Conservation (phyloP, 2,797 vertebrate genomes). For the Orientallactaga sibirica region DNA sequence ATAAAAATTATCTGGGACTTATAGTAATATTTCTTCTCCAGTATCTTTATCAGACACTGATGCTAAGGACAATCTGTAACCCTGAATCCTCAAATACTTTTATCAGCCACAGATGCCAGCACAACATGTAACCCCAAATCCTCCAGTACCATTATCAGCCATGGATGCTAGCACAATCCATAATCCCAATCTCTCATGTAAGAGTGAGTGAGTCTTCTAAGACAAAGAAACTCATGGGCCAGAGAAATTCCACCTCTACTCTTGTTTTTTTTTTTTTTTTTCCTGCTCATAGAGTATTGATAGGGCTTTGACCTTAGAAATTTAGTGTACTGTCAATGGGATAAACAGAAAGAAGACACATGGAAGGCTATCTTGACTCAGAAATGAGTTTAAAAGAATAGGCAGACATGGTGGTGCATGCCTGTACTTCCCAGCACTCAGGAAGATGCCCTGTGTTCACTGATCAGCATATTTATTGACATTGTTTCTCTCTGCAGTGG, state of each 20-base stretch:
- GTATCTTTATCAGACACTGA: not conserved
- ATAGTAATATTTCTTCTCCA: not conserved
- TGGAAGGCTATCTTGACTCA: not conserved
- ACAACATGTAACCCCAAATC: too few relatives aligned
- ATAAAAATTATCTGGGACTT: not conserved
- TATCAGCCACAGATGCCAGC: too few relatives aligned
- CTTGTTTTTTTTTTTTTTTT: not conserved
- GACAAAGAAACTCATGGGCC: not conserved
- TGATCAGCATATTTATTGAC: too few relatives aligned
- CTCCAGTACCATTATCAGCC: not conserved
- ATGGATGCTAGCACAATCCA: not conserved
- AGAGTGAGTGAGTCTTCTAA: not conserved
- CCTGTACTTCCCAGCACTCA: not conserved
- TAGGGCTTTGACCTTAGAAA: not conserved
- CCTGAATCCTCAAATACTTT: not conserved
- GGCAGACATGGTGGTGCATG: not conserved
- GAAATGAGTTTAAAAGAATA: not conserved
- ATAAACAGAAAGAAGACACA: not conserved
- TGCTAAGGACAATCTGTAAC: not conserved
- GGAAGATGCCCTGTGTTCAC: too few relatives aligned
- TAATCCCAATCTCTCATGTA: not conserved
- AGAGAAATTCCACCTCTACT: not conserved
- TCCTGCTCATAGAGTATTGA: not conserved
- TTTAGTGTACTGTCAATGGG: not conserved
- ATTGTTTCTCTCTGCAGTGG: too few relatives aligned